Base-by-base conservation (phyloP, 2,888 invertebrate genomes). In the Caenorhabditis sulstoni region DNA sequence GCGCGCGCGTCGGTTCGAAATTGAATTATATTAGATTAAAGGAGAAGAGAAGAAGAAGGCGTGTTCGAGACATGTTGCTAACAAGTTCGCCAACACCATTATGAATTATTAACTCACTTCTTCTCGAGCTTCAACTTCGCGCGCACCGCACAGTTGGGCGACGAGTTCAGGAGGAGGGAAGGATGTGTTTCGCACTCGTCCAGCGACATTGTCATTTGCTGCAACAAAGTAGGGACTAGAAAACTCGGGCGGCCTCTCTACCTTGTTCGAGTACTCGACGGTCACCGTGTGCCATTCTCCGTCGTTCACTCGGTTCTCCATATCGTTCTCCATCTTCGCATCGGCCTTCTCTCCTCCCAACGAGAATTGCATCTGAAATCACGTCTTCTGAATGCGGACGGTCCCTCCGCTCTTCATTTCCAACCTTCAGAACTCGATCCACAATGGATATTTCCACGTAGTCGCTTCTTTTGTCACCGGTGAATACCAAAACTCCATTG, bases 241-340 rank as follows among this genome's bases (percentile, higher is more conserved):
- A 29, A 29, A 29, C 29, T 5, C 29, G 29, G 29, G n/a, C 12
- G 20, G 16, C 9, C 50, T 7, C 39, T 20, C 5, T 64, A 88
- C 88, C 64, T 80, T 79, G 53, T 89, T 82, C 23, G 79, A 82
- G 57, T 81, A 88, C 55, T 82, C 80, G 18, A 89, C 37, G 14
- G 57, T 79, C 4, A 89, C 73, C 16, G 68, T 86, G 65, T 89
- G 89, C 89, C 89, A 89, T 50, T 87, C 83, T 3, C 89, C 89
- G 53, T 89, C 87, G 59, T 87, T 87, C 22, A 89, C 79, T 49
- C 87, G 78, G 62, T 88, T 88, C 55, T 83, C 82, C 11, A 75
- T 67, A 61, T 85, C 86, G 47, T 85, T 87, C 9, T 85, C 82
- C 83, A 89, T 75, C 64, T 79, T 80, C 14, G 86, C 78, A 39